phyloP scores from a whole-genome alignment of 2,888 invertebrate species.

The Chaetogeoica ovagalla region DNA sequence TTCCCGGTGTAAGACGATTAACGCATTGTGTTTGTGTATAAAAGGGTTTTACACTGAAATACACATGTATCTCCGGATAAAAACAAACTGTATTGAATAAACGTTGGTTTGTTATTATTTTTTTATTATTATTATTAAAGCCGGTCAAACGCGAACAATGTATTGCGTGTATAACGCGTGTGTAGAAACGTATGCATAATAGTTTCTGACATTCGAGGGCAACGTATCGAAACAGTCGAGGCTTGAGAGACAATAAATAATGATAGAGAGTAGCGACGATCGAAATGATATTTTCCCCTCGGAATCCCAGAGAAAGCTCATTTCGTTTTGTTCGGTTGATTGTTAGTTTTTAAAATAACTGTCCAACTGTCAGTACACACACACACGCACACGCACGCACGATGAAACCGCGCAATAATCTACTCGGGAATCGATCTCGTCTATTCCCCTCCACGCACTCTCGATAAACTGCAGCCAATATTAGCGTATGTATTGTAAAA shows the following conservation, averaged over 20 bases:
- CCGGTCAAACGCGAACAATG: no score
- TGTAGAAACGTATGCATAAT: no score
- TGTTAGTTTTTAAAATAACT: constrained; percentile 31
- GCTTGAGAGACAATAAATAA: constrained; percentile 9
- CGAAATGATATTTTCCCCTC: not conserved
- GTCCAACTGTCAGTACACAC: not conserved
- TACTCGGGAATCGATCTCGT: not conserved
- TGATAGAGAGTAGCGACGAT: not conserved
- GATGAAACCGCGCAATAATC: not conserved
- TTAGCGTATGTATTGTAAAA: no score
- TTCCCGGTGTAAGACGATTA: no score
- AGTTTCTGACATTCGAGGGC: not conserved
- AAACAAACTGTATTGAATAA: no score
- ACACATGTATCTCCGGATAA: no score
- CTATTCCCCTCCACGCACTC: not conserved
- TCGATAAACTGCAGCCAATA: not conserved
- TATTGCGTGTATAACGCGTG: no score
- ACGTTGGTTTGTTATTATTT: no score
- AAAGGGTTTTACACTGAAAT: no score
- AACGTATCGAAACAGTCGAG: not conserved
- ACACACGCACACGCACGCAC: not conserved
- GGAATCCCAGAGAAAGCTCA: not conserved
- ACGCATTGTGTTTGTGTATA: no score
- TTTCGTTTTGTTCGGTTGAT: constrained; percentile 7
- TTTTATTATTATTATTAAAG: no score